A percentile compares a stretch with the other conserved stretches of the same genome.
phyloP scores from a whole-genome alignment of 1,140 invertebrate species.

The Caerostris darwini region DNA sequence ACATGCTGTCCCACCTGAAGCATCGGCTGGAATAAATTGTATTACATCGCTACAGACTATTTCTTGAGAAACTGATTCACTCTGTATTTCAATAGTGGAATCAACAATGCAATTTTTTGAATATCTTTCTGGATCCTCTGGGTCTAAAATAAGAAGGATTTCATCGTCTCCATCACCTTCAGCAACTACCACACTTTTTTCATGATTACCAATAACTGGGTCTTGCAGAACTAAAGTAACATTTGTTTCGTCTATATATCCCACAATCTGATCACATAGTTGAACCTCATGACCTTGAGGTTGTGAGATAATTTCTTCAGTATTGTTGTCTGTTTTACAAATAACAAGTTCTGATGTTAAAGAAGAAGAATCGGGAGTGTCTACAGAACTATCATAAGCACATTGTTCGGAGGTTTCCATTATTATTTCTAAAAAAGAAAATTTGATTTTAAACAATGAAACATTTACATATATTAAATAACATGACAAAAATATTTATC shows the following conservation, averaged over 20 bases:
- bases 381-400: neutral
- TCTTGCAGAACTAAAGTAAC: neutral
- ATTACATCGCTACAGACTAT: neutral
- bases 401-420: constrained; percentile 18
- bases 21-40: neutral
- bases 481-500: neutral
- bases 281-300: neutral
- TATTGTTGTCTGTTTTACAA: neutral
- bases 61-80: neutral
- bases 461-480: too few relatives aligned
- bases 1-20: neutral
- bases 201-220: neutral
- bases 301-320: neutral
- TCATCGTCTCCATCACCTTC: neutral
- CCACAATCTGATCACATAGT: neutral
- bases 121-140: neutral
- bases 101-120: neutral
- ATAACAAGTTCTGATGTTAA: neutral
- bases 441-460: neutral
- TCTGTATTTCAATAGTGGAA: neutral
- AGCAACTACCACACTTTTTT: neutral
- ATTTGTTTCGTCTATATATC: neutral
- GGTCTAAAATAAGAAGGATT: neutral
- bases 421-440: neutral
- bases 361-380: neutral